Base-by-base conservation (phyloP, 2,113 vertebrate species). In the Poicephalus meyeri region DNA sequence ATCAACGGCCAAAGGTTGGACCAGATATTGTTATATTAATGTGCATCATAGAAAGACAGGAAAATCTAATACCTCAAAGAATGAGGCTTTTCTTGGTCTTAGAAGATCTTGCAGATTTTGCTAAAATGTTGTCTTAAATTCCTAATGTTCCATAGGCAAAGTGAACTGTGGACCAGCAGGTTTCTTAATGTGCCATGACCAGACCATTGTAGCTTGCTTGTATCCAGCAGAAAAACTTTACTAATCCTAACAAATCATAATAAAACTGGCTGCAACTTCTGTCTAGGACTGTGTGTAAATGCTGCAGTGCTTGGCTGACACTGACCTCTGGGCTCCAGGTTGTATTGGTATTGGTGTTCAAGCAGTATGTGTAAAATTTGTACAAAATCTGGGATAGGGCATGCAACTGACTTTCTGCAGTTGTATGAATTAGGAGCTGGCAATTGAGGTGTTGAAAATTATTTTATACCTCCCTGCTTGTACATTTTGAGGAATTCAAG, bases 131-230 rank as follows among this genome's bases (percentile, higher is more conserved):
- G 1, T 37, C 17, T 87, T 79, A 42, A 71, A 86, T 71, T 29
- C 25, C 37, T 47, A 7, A 3, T 6, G 8, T 73, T 80, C 8
- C 31, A 24, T 6, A 29, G 56, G 17, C 5, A 88, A 65, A 78
- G n/a, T 17, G 35, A 72, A 35, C 7, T 42, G 24, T 44, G n/a
- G 58, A 13, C 18, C 37, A 33, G 58, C 9, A 25, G 11, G 6
- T 5, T 47, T 44, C 28, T 79, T 70, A 42, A 23, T 18, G 15
- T 0, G 0, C n/a, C 0, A 0, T 70, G 74, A 29, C n/a, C 53
- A 13, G 37, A 26, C 14, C 78, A 26, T 31, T 1, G 0, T 19
- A 41, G 24, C 46, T 86, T 70, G 9, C 29, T 52, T 53, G 29
- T 14, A 83, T 66, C 44, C 53, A 64, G 9, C 17, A 73, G 46